Conservation (phyloP, 2,888 invertebrate species). For the Galerucella calmariensis region DNA sequence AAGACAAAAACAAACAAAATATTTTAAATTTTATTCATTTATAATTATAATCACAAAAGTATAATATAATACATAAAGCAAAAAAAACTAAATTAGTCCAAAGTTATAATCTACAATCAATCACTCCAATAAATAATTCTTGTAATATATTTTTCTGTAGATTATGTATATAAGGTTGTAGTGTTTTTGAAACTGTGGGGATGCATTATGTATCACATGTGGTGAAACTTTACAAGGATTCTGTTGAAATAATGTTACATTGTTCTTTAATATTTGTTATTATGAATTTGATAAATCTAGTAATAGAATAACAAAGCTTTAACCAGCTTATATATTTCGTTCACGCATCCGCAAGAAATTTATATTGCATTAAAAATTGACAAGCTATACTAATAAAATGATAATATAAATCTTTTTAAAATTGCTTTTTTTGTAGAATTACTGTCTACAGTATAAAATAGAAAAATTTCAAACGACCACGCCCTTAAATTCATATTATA, state of each 20-base stretch:
- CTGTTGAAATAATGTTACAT: too few relatives aligned
- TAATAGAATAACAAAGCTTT: too few relatives aligned
- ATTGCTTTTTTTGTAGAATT: neutral
- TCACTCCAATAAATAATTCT: neutral
- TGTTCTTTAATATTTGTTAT: too few relatives aligned
- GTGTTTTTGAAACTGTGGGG: too few relatives aligned
- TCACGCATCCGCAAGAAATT: too few relatives aligned
- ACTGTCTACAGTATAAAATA: neutral
- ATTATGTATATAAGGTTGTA: too few relatives aligned
- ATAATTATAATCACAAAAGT: conserved; percentile 18
- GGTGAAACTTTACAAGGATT: too few relatives aligned
- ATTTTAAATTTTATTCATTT: neutral
- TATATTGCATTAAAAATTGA: neutral
- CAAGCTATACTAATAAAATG: neutral
- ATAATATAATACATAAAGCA: conserved; percentile 14
- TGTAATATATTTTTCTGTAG: too few relatives aligned
- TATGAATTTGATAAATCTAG: too few relatives aligned
- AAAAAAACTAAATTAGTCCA: neutral
- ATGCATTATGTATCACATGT: too few relatives aligned
- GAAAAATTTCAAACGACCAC: conserved; percentile 1
- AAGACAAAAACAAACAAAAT: neutral
- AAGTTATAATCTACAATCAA: conserved; percentile 1
- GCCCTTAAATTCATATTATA: neutral
- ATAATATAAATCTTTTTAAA: neutral
- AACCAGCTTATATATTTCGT: too few relatives aligned